Conservation (phyloP, 2,888 invertebrate species). For the Brachyptera risi region DNA sequence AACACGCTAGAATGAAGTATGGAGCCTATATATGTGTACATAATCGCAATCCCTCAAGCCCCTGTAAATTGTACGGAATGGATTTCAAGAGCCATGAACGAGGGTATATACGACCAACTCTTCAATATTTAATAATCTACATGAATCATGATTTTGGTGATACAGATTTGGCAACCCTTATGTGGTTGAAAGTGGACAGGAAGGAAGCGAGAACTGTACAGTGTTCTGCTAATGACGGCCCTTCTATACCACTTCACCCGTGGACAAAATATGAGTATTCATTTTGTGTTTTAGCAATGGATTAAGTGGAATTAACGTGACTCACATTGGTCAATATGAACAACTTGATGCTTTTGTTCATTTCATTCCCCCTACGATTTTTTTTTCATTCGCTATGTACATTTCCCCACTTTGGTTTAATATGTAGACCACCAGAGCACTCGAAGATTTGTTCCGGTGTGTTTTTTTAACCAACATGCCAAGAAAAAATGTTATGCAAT, state of each 20-base stretch:
- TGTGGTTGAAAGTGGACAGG: neutral
- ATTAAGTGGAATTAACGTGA: conserved; percentile 10
- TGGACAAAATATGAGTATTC: neutral
- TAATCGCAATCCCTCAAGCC: neutral
- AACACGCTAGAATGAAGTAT: no score
- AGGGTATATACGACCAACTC: neutral
- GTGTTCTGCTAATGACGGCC: neutral
- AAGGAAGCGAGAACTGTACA: neutral
- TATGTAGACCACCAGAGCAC: no score
- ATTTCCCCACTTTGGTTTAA: neutral
- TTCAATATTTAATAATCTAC: neutral
- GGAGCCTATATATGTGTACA: neutral
- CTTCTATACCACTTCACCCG: neutral
- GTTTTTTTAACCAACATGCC: conserved; percentile 24
- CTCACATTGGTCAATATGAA: conserved; percentile 5
- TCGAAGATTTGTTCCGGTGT: no score
- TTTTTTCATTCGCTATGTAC: neutral
- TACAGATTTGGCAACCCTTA: neutral
- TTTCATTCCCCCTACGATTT: neutral
- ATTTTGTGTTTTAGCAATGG: neutral
- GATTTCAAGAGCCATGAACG: neutral
- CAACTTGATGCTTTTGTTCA: neutral
- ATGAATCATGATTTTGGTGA: conserved; percentile 9
- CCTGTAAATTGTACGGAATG: neutral
- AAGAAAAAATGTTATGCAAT: conserved; percentile 23